Conservation (phyloP, 2,113 vertebrate species). For the Sceloporus undulatus region DNA sequence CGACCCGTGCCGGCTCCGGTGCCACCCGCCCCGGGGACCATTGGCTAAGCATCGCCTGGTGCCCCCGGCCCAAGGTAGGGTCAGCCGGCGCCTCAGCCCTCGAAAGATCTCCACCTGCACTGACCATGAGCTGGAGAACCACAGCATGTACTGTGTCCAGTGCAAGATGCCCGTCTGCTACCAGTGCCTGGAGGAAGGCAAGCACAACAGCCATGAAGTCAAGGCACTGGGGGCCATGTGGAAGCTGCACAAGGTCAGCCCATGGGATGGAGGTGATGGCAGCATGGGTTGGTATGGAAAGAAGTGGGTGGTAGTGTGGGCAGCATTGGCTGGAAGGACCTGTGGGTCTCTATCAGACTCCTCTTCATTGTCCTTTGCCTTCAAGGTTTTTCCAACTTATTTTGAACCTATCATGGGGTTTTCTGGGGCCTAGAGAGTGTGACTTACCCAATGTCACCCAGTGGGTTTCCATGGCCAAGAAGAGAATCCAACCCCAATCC, state of each 20-base stretch:
- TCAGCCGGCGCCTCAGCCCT: constrained; percentile 91
- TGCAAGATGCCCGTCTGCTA: constrained; percentile 97
- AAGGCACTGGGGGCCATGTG: constrained; percentile 98
- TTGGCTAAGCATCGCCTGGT: constrained; percentile 96
- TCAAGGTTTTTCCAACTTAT: no score
- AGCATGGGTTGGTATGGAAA: no score
- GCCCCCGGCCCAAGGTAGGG: constrained; percentile 95
- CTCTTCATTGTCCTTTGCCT: no score
- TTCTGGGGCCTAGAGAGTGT: no score
- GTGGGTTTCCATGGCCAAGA: no score
- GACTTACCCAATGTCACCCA: no score
- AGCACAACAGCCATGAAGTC: constrained; percentile 95
- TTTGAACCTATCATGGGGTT: no score
- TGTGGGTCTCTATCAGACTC: no score
- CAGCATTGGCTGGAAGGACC: no score
- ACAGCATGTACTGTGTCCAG: constrained; percentile 99
- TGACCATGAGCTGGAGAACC: constrained; percentile 98
- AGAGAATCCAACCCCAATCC: no score
- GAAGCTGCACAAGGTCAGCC: constrained; percentile 97
- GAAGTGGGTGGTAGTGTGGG: background rate
- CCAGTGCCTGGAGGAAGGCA: constrained; percentile 97
- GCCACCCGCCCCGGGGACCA: constrained; percentile 95
- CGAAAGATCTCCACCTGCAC: constrained; percentile 97
- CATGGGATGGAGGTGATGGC: no score
- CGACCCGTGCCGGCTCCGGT: constrained; percentile 95